phyloP scores from a whole-genome alignment of 2,797 vertebrate species.

The Balearica regulorum region DNA sequence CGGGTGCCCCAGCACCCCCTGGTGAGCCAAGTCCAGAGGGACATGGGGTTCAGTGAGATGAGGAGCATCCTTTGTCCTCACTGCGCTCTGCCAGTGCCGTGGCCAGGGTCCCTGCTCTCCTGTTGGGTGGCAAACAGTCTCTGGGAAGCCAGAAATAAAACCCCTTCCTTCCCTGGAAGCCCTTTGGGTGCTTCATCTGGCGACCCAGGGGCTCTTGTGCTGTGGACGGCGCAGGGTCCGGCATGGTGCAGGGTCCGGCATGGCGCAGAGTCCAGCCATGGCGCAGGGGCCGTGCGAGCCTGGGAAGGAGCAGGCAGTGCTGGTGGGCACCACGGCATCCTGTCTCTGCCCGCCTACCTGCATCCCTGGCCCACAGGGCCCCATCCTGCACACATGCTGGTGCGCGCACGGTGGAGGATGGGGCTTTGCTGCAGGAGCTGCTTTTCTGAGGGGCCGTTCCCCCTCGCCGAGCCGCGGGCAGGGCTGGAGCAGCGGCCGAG shows the following conservation, averaged over 20 bases:
- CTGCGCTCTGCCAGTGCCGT: accelerated
- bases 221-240: background rate
- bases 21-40: accelerated
- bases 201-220: background rate
- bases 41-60: accelerated
- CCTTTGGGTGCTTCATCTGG: background rate
- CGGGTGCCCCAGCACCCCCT: background rate
- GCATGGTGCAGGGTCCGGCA: background rate
- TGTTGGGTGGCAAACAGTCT: background rate
- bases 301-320: background rate
- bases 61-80: background rate
- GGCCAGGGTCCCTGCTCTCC: accelerated
- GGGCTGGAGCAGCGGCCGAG: background rate
- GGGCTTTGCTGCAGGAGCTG: background rate
- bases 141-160: conserved; percentile 27
- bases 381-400: accelerated
- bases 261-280: background rate
- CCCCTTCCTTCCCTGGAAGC: background rate
- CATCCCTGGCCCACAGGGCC: background rate
- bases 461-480: background rate
- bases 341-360: accelerated
- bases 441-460: background rate
- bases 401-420: accelerated
- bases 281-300: accelerated
- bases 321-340: background rate